These are phyloP conservation scores for Caenorhabditis sp. DNA, from an alignment of 2,888 invertebrate genomes.

Conservation along the genomic window DNA sequence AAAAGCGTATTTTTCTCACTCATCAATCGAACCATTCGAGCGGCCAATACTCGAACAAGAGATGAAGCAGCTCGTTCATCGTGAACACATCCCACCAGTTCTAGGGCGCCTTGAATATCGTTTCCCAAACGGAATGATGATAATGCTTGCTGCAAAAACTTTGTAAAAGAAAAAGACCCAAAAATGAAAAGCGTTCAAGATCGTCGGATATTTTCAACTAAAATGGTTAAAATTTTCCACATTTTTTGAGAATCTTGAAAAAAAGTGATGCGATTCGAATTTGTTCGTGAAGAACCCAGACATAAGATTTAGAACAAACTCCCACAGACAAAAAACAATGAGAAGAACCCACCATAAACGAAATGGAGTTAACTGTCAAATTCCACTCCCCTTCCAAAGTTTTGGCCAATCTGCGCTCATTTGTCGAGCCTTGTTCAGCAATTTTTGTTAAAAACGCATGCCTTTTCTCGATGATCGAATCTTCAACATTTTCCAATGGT, in stretches of 20 bases:
- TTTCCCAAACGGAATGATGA: slow-evolving; percentile 43
- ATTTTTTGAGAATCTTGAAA: too few relatives aligned
- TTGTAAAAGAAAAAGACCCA: too few relatives aligned
- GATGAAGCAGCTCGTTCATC: slow-evolving; percentile 28
- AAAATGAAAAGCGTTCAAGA: too few relatives aligned
- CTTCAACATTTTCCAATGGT: slow-evolving; percentile 59
- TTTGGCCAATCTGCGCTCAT: slow-evolving; percentile 26
- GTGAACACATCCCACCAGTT: slow-evolving; percentile 29
- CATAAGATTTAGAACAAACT: too few relatives aligned
- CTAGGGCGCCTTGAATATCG: slow-evolving; percentile 27
- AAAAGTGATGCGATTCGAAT: too few relatives aligned
- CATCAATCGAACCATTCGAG: slow-evolving; percentile 35
- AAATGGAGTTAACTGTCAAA: slow-evolving; percentile 41
- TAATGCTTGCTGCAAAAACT: slow-evolving; percentile 30
- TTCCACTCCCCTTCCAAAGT: slow-evolving; percentile 41
- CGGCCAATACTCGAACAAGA: slow-evolving; percentile 41
- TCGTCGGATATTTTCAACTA: too few relatives aligned
- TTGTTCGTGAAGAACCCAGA: too few relatives aligned
- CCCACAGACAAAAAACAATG: too few relatives aligned
- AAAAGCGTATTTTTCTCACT: slow-evolving; percentile 33
- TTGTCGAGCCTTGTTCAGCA: slow-evolving; percentile 33
- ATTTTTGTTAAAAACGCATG: slow-evolving; percentile 60
- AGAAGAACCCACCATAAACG: slow-evolving; percentile 39
- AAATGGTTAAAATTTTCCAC: too few relatives aligned
- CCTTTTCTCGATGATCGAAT: slow-evolving; percentile 44